A percentile compares a stretch with the other conserved stretches of the same genome.
phyloP scores from a whole-genome alignment of 2,797 vertebrate genomes.

The Mormyrus proboscirostris region DNA sequence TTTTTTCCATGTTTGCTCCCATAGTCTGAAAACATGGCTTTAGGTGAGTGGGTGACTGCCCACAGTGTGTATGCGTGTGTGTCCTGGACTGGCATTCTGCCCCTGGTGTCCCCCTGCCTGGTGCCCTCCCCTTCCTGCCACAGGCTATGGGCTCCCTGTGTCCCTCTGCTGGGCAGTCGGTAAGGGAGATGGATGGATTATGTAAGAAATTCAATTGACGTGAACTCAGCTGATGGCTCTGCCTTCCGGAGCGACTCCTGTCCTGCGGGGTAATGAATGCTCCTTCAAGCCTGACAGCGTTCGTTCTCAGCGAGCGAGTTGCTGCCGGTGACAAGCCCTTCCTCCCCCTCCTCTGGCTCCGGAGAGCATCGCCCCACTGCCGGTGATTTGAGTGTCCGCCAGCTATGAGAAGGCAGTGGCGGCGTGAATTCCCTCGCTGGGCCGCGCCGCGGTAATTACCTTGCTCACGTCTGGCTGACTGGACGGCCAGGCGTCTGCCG shows the following conservation, averaged over 20 bases:
- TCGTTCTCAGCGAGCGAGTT: background rate
- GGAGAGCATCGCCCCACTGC: background rate
- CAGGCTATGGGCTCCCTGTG: background rate
- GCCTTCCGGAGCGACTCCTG: background rate
- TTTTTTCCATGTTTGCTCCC: background rate
- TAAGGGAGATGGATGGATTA: background rate
- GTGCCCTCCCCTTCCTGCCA: background rate
- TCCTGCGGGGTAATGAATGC: background rate
- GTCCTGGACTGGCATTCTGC: background rate
- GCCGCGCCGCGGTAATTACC: background rate
- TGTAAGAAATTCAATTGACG: background rate
- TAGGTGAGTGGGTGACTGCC: background rate
- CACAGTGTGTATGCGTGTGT: background rate
- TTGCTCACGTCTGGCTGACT: background rate
- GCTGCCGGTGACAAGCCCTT: background rate
- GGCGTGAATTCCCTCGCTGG: background rate
- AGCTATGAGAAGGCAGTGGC: background rate
- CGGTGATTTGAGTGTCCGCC: background rate
- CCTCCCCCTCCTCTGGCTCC: background rate
- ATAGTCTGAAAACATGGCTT: background rate
- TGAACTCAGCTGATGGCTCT: background rate
- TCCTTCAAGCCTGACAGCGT: background rate
- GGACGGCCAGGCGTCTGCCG: background rate
- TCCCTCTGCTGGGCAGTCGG: background rate
- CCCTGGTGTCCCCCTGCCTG: background rate